Conservation (phyloP, 2,797 vertebrate genomes). For the Erithacus rubecula region DNA sequence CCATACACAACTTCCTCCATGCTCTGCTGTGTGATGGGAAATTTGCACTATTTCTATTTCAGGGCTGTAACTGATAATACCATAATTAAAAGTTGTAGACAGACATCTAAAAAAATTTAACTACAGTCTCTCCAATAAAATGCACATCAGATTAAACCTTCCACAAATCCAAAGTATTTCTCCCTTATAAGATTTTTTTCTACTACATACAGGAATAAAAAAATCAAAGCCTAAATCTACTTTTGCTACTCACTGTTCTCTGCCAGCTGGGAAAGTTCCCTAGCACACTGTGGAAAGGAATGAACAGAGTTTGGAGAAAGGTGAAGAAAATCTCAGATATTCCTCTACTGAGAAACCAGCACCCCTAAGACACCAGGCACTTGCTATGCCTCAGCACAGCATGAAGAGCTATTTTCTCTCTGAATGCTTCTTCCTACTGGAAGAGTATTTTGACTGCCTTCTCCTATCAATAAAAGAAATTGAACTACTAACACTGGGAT, state of each 20-base stretch:
- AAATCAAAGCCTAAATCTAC: not conserved
- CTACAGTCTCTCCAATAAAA: not conserved
- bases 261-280: not conserved
- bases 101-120: not conserved
- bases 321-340: not conserved
- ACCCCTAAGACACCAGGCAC: not conserved
- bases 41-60: not conserved
- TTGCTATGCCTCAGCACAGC: not conserved
- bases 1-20: not conserved
- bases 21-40: constrained; percentile 37
- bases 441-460: not conserved
- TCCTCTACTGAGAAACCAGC: not conserved
- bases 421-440: not conserved
- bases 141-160: not conserved
- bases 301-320: not conserved
- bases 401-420: not conserved
- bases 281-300: not conserved
- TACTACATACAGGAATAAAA: not conserved
- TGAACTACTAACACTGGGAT: not conserved
- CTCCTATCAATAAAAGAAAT: not conserved
- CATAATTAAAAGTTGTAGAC: not conserved
- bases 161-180: not conserved
- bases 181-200: not conserved
- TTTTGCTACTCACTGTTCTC: not conserved
- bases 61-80: not conserved